A percentile compares a stretch with the other conserved stretches of the same genome.
Conservation (phyloP, 2,113 vertebrate species). For the Platycercus adscitus region DNA sequence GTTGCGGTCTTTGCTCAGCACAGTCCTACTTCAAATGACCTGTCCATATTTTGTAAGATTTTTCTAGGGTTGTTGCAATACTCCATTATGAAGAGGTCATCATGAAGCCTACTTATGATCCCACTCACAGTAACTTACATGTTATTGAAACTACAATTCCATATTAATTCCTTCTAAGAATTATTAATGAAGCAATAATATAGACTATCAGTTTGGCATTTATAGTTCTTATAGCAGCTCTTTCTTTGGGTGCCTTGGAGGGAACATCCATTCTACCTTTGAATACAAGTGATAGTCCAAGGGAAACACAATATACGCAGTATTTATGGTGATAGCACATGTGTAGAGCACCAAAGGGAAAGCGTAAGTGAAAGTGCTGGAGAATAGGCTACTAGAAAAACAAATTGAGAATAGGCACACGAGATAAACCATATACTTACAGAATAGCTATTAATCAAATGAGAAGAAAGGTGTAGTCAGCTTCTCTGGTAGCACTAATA, state of each 20-base stretch:
- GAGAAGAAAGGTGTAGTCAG: not conserved
- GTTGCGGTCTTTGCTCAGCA: not conserved
- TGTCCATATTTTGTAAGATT: fast-evolving
- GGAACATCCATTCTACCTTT: not conserved
- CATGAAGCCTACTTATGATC: not conserved
- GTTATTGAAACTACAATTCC: not conserved
- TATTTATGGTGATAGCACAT: not conserved
- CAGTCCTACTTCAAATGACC: not conserved
- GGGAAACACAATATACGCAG: not conserved
- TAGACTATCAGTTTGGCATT: not conserved
- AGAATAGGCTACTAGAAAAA: not conserved
- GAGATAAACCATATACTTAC: not conserved
- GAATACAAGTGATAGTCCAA: not conserved
- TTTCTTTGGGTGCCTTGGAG: not conserved
- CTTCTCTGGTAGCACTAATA: not conserved
- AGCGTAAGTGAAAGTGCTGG: not conserved
- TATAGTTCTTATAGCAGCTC: not conserved
- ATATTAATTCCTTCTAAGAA: not conserved
- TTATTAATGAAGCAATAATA: not conserved
- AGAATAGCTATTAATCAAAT: not conserved
- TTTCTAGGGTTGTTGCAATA: not conserved
- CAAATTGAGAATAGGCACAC: not conserved
- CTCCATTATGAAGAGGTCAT: not conserved
- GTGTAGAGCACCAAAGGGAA: not conserved
- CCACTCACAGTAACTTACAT: not conserved